A percentile compares a stretch with the other conserved stretches of the same genome.
phyloP scores from a whole-genome alignment of 2,797 vertebrate genomes.

The Brachyrhaphis roseni region DNA sequence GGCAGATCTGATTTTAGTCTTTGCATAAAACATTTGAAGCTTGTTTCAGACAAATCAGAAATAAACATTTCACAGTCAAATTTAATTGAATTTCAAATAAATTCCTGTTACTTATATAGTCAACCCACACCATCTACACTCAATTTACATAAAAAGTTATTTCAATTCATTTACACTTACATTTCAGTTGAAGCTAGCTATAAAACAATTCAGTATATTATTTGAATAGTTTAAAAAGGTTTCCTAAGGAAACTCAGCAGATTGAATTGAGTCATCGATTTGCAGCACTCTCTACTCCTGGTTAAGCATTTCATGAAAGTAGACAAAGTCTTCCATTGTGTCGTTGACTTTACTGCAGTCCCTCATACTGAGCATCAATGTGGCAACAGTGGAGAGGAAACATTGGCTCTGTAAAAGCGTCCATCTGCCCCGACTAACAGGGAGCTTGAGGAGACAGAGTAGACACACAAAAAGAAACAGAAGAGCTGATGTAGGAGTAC shows the following conservation, averaged over 20 bases:
- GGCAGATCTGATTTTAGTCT: conserved; percentile 5
- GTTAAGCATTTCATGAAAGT: neutral
- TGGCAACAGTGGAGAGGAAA: neutral
- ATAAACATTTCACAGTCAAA: neutral
- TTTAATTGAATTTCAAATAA: neutral
- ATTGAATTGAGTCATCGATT: neutral
- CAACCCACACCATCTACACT: neutral
- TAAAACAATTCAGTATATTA: neutral
- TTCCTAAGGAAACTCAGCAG: neutral
- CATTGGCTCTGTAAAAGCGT: neutral
- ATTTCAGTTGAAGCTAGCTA: neutral
- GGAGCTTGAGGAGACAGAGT: neutral
- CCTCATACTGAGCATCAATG: neutral
- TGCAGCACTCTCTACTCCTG: neutral
- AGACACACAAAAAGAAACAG: neutral
- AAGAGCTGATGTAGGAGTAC: neutral
- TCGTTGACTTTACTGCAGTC: neutral
- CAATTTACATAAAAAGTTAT: neutral
- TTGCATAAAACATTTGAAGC: neutral
- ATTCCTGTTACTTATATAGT: neutral
- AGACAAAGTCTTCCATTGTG: neutral
- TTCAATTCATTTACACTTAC: neutral
- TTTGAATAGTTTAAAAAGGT: neutral
- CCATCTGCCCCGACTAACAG: neutral
- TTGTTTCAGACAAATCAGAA: conserved; percentile 1